Evolutionary conservation across 2,888 invertebrate species (phyloP), one percentile per base, ranked within the genome.

Genomic region (Macrophya alboannulata): DNA sequence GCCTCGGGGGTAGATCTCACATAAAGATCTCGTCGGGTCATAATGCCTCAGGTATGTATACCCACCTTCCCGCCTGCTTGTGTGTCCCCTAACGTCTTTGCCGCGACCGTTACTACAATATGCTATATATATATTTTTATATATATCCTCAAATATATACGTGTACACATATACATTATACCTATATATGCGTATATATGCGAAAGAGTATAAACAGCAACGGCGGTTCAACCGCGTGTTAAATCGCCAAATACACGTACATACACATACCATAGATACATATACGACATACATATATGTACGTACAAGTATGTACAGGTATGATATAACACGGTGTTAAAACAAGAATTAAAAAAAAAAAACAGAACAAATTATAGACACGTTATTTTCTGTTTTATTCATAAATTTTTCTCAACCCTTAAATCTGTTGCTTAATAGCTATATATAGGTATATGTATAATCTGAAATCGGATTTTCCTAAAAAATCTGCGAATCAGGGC

Each of bases 1-100:
- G 84, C 68, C 84, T 72, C 84, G 71, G 90, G 92, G 92, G 90
- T 91, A 92, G 92, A 91, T 91, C 92, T 91, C 90, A 89, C 90
- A 91, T 91, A 92, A 92, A 92, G 92, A 93, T 92, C 90, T 90
- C 89, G 90, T 90, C 89, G 88, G 86, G 87, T 81, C 85, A 77
- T 91, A 92, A 92, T 90, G 90, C 83, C 83, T 83, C 68, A 71
- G 71, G 83, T 83, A 83, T 48, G 48, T 68, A 62, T 83, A 68
- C 45, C 79, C 55, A 59, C 59, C 59, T 81, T 25, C 62, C 68
- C 37, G 48, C 48, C 71, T 25, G 12, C 25, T 68, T 83, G 90
- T 89, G 88, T 89, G 89, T 89, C 89, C 89, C 89, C 89, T 89
- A 89, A 89, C 90, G 89, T 90, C 89, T 89, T 88, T 88, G 89